Conservation (phyloP, 2,113 vertebrate species). For the Nymphicus hollandicus region DNA sequence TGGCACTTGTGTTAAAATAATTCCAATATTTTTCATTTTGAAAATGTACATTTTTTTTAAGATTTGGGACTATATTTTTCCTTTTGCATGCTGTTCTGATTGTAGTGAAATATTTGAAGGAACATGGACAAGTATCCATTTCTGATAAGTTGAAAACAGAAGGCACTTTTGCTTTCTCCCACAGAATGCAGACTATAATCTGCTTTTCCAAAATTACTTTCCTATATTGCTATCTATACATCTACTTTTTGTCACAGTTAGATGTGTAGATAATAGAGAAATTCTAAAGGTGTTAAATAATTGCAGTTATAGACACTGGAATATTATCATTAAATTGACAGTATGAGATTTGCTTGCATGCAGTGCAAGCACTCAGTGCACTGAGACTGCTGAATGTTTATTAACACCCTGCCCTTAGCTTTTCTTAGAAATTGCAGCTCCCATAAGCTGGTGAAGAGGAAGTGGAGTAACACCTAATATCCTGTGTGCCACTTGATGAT, state of each 20-base stretch:
- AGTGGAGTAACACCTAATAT: neutral
- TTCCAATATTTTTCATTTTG: neutral
- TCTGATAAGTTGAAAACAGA: neutral
- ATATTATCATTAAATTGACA: neutral
- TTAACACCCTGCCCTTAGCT: neutral
- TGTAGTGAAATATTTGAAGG: neutral
- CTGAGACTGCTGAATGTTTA: neutral
- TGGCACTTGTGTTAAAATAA: neutral
- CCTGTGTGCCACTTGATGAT: neutral
- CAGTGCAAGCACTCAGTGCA: neutral
- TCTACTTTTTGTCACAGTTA: neutral
- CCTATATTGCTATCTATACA: neutral
- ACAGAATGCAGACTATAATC: neutral
- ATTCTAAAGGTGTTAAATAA: neutral
- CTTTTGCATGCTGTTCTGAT: neutral
- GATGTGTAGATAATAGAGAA: neutral
- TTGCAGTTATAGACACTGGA: neutral
- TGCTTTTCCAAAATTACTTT: constrained; percentile 8
- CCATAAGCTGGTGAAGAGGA: neutral
- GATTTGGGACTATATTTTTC: neutral
- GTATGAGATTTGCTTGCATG: neutral
- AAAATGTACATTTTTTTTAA: neutral
- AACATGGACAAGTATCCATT: constrained; percentile 7
- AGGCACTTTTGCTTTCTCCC: neutral
- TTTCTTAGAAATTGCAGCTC: neutral